These are phyloP conservation scores for Stictonetta naevosa DNA, from an alignment of 2,113 vertebrate species.

Conservation along the genomic window DNA sequence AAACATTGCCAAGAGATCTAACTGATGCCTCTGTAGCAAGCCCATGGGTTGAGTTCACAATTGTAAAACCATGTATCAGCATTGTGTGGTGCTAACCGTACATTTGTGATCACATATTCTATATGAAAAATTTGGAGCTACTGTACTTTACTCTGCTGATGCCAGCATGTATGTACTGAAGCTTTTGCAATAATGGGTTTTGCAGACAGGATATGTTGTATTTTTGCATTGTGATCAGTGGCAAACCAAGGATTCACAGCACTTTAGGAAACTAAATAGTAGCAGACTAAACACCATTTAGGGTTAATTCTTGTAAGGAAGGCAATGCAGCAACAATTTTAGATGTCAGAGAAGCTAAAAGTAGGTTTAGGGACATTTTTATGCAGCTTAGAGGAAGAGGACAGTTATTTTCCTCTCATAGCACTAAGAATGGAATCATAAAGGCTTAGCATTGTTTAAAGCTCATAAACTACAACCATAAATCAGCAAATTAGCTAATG, in stretches of 20 bases:
- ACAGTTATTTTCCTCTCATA: slow-evolving; percentile 38
- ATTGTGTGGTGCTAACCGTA: background rate
- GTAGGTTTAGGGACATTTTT: background rate
- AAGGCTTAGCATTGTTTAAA: slow-evolving; percentile 70
- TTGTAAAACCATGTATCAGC: background rate
- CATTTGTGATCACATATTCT: background rate
- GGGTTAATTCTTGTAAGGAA: slow-evolving; percentile 38
- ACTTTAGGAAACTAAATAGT: background rate
- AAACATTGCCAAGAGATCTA: background rate
- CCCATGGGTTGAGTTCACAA: background rate
- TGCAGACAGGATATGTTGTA: background rate
- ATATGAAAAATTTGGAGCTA: background rate
- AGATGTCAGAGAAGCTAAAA: slow-evolving; percentile 21
- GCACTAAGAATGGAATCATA: slow-evolving; percentile 10
- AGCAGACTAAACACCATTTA: slow-evolving; percentile 18
- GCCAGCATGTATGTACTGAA: background rate
- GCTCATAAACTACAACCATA: slow-evolving; percentile 65
- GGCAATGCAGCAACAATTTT: slow-evolving; percentile 21
- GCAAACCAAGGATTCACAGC: background rate
- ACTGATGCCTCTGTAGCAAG: background rate
- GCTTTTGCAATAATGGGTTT: background rate
- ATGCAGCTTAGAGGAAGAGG: slow-evolving; percentile 9
- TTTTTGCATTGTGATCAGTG: slow-evolving; percentile 24
- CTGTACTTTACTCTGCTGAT: background rate
- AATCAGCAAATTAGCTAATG: slow-evolving; percentile 77